These are phyloP conservation scores for Eucidaris tribuloides DNA, from an alignment of 35 echinoderm and acorn worm species.

Conservation along the genomic window DNA sequence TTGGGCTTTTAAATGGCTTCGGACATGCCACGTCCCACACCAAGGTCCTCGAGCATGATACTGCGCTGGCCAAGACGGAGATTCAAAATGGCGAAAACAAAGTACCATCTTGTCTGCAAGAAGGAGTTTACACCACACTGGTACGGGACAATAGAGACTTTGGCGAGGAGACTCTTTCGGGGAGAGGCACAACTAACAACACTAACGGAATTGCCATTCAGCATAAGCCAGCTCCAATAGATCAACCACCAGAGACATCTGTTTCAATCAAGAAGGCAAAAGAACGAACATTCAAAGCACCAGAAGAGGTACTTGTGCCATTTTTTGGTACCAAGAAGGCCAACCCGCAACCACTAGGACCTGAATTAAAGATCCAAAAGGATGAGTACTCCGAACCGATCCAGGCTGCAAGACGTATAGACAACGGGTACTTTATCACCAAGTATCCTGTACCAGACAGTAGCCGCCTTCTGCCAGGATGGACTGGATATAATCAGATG, in stretches of 20 bases:
- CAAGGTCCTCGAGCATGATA: constrained; percentile 59
- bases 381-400: background rate
- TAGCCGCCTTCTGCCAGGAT: constrained; percentile 7
- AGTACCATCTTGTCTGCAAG: constrained; percentile 19
- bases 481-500: constrained; percentile 58
- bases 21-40: constrained; percentile 50
- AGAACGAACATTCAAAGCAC: constrained; percentile 12
- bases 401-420: background rate
- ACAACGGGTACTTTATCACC: constrained; percentile 3
- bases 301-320: background rate
- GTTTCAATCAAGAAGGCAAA: background rate
- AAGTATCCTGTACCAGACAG: background rate
- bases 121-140: constrained; percentile 45
- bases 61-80: constrained; percentile 49
- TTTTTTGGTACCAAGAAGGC: constrained; percentile 30
- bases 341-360: background rate
- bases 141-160: constrained; percentile 85
- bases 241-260: background rate
- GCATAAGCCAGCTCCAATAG: background rate
- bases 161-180: constrained; percentile 56
- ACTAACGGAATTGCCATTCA: constrained; percentile 65
- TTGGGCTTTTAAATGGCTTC: constrained; percentile 73
- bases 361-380: background rate
- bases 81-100: background rate
- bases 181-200: constrained; percentile 48